Conservation (phyloP, 2,888 invertebrate genomes). For the Stenotaenia linearis region DNA sequence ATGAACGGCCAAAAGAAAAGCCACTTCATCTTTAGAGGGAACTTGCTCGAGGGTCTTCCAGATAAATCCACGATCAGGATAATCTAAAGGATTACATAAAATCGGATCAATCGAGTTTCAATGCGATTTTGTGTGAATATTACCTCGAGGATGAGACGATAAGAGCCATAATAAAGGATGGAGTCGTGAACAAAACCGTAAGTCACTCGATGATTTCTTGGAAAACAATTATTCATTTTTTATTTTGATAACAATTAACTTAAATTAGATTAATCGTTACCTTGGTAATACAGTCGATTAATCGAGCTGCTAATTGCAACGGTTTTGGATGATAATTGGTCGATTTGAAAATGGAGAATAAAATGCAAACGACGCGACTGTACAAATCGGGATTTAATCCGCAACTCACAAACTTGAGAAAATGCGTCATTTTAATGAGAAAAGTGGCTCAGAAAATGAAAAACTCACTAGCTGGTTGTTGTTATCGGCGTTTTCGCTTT, state of each 20-base stretch:
- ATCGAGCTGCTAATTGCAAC: neutral
- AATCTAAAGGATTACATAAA: no score
- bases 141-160: neutral
- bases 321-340: neutral
- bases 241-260: neutral
- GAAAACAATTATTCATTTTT: neutral
- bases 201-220: neutral
- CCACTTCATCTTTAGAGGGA: neutral
- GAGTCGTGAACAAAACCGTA: neutral
- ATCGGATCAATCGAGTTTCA: no score
- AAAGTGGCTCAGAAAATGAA: no score
- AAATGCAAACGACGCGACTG: neutral
- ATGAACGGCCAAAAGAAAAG: neutral
- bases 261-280: neutral
- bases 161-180: neutral
- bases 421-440: no score
- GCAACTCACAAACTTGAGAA: neutral
- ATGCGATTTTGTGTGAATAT: no score
- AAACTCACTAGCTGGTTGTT: neutral
- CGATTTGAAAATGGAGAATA: neutral
- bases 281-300: neutral
- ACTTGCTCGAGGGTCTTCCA: neutral
- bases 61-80: neutral
- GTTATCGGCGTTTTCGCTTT: neutral
- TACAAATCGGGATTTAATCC: neutral